Evolutionary conservation across 2,113 vertebrate genomes (phyloP).

Genomic region (Calidris pygmaea): DNA sequence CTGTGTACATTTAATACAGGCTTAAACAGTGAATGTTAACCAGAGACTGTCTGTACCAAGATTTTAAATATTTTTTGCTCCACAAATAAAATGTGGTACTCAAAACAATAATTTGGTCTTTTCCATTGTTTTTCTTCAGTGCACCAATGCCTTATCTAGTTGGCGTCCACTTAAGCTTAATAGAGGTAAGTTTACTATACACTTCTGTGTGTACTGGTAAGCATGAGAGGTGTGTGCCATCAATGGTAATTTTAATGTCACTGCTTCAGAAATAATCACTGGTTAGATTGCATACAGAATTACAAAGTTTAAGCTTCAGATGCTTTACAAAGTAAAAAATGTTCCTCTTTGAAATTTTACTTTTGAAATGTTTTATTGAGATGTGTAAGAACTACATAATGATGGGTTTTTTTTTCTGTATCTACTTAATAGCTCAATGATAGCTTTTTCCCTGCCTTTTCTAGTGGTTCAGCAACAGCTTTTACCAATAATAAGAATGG

Average conservation of each 20-base stretch:
- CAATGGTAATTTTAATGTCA: neutral
- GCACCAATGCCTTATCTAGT: slow-evolving; percentile 98
- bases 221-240: neutral
- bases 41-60: neutral
- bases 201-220: neutral
- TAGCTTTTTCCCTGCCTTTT: neutral
- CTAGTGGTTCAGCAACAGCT: neutral
- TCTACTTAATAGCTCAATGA: neutral
- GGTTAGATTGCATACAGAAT: neutral
- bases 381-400: neutral
- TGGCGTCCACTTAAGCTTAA: slow-evolving; percentile 94
- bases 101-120: neutral
- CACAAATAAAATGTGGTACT: neutral
- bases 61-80: neutral
- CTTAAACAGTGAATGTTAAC: neutral
- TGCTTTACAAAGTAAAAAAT: neutral
- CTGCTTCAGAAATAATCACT: neutral
- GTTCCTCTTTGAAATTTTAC: neutral
- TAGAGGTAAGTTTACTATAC: slow-evolving; percentile 82
- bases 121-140: slow-evolving; percentile 72
- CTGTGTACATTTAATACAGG: neutral
- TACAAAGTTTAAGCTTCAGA: neutral
- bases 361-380: neutral
- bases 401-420: neutral
- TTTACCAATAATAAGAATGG: neutral